These are phyloP conservation scores for Lonchura striata DNA, from an alignment of 2,113 vertebrate genomes.

Conservation along the genomic window DNA sequence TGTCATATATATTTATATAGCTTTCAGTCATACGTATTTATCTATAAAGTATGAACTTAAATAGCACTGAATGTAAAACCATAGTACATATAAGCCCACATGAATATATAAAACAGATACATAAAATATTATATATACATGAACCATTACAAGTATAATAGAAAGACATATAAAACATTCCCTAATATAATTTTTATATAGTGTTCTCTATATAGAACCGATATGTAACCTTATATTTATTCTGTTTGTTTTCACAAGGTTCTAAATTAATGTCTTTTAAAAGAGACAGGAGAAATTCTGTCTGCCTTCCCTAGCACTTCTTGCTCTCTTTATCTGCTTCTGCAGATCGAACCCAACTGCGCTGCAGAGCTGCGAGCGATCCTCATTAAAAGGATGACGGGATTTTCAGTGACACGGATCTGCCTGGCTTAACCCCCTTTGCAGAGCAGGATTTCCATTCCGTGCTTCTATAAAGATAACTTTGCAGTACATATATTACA, in stretches of 20 bases:
- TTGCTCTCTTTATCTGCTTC: not conserved
- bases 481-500: not conserved
- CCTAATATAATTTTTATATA: too few species aligned
- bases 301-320: not conserved
- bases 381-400: constrained; percentile 27
- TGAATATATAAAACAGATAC: not conserved
- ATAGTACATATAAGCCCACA: not conserved
- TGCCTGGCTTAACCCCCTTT: constrained; percentile 25
- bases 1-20: not conserved
- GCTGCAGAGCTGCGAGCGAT: constrained; percentile 19
- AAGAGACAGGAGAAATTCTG: not conserved
- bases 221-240: not conserved
- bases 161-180: not conserved
- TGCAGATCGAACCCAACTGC: not conserved
- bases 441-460: not conserved
- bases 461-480: not conserved
- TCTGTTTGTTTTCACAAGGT: not conserved
- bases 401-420: constrained; percentile 55
- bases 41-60: not conserved
- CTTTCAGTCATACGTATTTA: not conserved
- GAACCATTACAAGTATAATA: not conserved
- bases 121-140: not conserved
- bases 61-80: not conserved
- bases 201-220: not conserved
- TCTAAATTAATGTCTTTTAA: not conserved